Evolutionary conservation across 1,140 invertebrate species (phyloP).

Genomic region (Andricus grossulariae): DNA sequence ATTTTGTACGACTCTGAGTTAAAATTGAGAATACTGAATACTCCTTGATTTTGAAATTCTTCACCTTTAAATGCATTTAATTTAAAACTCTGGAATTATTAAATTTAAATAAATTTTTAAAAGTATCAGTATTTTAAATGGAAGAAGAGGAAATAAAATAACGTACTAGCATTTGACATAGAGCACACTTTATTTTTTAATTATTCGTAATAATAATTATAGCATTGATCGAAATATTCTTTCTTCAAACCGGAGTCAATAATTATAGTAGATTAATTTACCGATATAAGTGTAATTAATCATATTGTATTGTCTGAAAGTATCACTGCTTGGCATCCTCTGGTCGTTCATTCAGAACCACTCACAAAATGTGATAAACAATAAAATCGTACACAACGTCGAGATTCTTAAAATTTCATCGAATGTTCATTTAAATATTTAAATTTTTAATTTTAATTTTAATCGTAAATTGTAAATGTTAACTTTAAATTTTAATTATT

Average conservation of each 20-base stretch:
- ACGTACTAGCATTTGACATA: conserved; percentile 64
- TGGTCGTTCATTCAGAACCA: conserved; percentile 57
- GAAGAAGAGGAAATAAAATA: not conserved
- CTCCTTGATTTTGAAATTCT: too few species aligned
- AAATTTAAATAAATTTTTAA: too few species aligned
- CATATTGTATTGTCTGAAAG: conserved; percentile 75
- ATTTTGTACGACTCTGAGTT: too few species aligned
- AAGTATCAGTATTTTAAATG: not conserved
- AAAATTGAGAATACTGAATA: too few species aligned
- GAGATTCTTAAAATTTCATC: too few species aligned
- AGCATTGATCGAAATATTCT: conserved; percentile 72
- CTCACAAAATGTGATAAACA: conserved; percentile 32
- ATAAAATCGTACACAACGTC: conserved; percentile 13
- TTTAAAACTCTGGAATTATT: too few species aligned
- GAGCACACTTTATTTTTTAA: conserved; percentile 75
- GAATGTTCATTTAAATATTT: too few species aligned
- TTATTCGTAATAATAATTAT: conserved; percentile 73
- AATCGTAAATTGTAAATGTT: too few species aligned
- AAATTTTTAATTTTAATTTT: too few species aligned
- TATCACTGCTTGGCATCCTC: conserved; percentile 72
- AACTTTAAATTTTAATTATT: conserved; percentile 23
- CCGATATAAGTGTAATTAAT: conserved; percentile 73
- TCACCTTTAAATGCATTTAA: too few species aligned
- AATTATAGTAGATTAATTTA: conserved; percentile 73
- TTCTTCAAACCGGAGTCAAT: conserved; percentile 68